Evolutionary conservation across 1,140 invertebrate genomes (phyloP).

Genomic region (Drosophila kanapiae): DNA sequence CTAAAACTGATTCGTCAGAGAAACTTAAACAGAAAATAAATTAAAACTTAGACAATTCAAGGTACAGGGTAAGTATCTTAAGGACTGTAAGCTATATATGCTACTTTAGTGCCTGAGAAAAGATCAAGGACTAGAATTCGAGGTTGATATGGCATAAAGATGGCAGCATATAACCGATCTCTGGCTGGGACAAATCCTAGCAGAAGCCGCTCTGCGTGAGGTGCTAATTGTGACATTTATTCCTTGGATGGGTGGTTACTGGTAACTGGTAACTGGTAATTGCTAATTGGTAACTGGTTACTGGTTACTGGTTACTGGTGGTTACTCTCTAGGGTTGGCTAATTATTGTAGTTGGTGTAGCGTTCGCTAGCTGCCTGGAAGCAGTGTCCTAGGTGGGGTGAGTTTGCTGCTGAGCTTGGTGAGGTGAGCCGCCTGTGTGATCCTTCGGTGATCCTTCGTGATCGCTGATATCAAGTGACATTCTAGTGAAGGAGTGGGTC

Average conservation of each 20-base stretch:
- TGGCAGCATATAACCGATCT: constrained; percentile 27
- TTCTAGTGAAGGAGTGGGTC: constrained; percentile 54
- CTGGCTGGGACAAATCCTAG: constrained; percentile 8
- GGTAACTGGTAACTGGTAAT: constrained; percentile 9
- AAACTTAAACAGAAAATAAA: too few relatives aligned
- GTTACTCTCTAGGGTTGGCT: constrained; percentile 53
- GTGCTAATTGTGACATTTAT: constrained; percentile 19
- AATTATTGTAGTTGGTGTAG: constrained; percentile 70
- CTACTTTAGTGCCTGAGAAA: too few relatives aligned
- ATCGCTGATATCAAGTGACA: constrained; percentile 26
- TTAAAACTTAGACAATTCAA: too few relatives aligned
- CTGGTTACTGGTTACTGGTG: constrained; percentile 32
- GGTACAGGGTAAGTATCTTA: too few relatives aligned
- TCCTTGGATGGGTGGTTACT: constrained; percentile 21
- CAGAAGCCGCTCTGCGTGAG: constrained; percentile 20
- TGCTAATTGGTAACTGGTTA: constrained; percentile 5
- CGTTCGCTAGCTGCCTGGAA: constrained; percentile 76
- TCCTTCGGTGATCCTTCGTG: constrained; percentile 14
- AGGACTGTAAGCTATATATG: too few relatives aligned
- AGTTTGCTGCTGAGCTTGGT: constrained; percentile 72
- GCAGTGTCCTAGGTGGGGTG: constrained; percentile 81
- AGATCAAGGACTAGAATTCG: too few relatives aligned
- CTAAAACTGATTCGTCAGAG: too few relatives aligned
- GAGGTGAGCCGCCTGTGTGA: constrained; percentile 48
- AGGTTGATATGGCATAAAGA: too few relatives aligned